Base-by-base conservation (phyloP, 2,797 vertebrate species). In the Basileuterus tristriatus region DNA sequence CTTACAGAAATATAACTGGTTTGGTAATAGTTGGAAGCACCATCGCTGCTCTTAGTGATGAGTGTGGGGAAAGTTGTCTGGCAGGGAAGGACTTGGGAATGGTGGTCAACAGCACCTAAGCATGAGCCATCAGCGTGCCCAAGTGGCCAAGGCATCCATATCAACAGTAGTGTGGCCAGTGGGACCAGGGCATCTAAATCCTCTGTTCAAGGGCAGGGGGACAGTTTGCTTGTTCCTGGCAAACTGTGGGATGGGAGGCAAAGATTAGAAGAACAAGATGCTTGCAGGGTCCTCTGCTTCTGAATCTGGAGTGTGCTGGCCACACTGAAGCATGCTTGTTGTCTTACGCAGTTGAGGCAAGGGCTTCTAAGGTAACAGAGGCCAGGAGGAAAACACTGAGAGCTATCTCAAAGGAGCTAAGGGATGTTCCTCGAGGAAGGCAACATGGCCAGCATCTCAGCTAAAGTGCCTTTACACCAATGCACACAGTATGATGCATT, bases 271-370 rank as follows among this genome's bases (percentile, higher is more conserved):
- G n/a, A 39, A 44, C 27, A 44, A 37, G 37, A 23, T 46, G 37
- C 19, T 60, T 59, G 12, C 46, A 39, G n/a, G 5, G 2, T 39
- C 47, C 22, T 85, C 19, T 59, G 19, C 63, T n/a, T 17, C 34
- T 60, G n/a, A 17, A 43, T 84, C 62, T 16, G 23, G 26, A 44
- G n/a, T 20, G 29, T 39, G 29, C 53, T 68, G 19, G 23, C 46
- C n/a, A 16, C 37, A 9, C 4, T 15, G 53, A 29, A 52, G 8
- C 32, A 44, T 5, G 5, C 27, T 75, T 65, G 43, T 8, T n/a
- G 53, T 37, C n/a, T 60, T 60, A 17, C 0, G 0, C 7, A 24
- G 15, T n/a, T 52, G 46, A 44, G n/a, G 53, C 27, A n/a, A 37
- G 53, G 23, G 27, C 29, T 52, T 32, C 23, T 68, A 27, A 76